A percentile compares a stretch with the other conserved stretches of the same genome.
Evolutionary conservation across 2,888 invertebrate genomes (phyloP).

Genomic region (Polydrusus pterygomalis): DNA sequence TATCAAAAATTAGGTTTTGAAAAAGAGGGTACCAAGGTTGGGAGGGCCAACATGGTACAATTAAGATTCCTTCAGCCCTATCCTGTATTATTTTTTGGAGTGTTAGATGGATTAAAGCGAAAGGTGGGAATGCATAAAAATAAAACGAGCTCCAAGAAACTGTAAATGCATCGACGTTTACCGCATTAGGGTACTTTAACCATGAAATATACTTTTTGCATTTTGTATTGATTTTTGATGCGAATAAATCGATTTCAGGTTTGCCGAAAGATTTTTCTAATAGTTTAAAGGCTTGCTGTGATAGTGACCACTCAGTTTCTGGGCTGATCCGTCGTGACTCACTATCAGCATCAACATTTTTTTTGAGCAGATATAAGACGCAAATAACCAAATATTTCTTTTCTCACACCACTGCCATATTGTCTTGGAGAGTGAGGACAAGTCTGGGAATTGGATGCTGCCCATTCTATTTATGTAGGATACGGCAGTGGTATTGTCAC

Average conservation of each 20-base stretch:
- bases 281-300: constrained; percentile 18
- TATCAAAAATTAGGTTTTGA: constrained; percentile 24
- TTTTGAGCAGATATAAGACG: constrained; percentile 55
- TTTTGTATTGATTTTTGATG: constrained; percentile 58
- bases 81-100: constrained; percentile 38
- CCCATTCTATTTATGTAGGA: constrained; percentile 59
- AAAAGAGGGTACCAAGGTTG: constrained; percentile 63
- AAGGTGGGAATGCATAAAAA: constrained; percentile 63
- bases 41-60: constrained; percentile 60
- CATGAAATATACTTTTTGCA: constrained; percentile 60
- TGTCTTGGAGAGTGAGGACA: constrained; percentile 54
- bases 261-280: constrained; percentile 38
- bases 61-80: constrained; percentile 59
- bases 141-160: constrained; percentile 49
- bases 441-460: constrained; percentile 53
- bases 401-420: constrained; percentile 61
- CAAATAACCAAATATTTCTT: constrained; percentile 54
- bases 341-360: too few relatives aligned
- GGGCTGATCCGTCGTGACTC: too few relatives aligned
- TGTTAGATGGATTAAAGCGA: constrained; percentile 58
- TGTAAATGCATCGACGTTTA: constrained; percentile 61
- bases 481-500: constrained; percentile 59
- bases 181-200: constrained; percentile 57
- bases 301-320: constrained; percentile 55
- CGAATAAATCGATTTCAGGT: constrained; percentile 60